phyloP scores from a whole-genome alignment of 2,888 invertebrate genomes.

The Caradrina clavipalpis region DNA sequence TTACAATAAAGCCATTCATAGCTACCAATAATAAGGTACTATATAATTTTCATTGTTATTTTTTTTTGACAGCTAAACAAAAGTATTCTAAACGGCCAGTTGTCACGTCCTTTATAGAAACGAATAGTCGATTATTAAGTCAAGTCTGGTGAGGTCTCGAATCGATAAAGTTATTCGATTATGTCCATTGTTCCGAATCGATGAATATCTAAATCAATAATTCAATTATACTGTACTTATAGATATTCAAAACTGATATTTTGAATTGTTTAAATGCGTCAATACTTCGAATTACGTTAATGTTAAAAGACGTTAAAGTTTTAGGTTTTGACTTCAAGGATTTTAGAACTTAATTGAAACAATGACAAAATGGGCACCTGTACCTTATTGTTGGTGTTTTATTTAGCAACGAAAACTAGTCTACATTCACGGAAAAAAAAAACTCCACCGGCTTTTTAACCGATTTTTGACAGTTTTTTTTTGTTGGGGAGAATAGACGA shows the following conservation, averaged over 20 bases:
- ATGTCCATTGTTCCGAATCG: slow-evolving; percentile 65
- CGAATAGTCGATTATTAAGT: slow-evolving; percentile 63
- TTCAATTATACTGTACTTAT: slow-evolving; percentile 63
- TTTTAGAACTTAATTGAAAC: slow-evolving; percentile 15
- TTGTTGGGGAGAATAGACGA: no score
- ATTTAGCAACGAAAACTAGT: neutral
- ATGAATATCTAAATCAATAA: slow-evolving; percentile 67
- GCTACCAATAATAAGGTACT: slow-evolving; percentile 25
- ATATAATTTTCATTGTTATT: slow-evolving; percentile 42
- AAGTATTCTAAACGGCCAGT: slow-evolving; percentile 54
- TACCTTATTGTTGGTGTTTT: neutral
- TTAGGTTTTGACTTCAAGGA: slow-evolving; percentile 32
- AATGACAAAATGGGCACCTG: neutral
- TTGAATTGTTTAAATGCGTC: slow-evolving; percentile 55
- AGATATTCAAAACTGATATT: slow-evolving; percentile 64
- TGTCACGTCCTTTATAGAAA: slow-evolving; percentile 56
- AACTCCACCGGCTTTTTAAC: no score
- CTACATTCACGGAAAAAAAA: neutral
- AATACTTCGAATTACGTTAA: slow-evolving; percentile 36
- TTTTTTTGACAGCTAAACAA: slow-evolving; percentile 41
- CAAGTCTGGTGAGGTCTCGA: slow-evolving; percentile 56
- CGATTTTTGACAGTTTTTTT: no score
- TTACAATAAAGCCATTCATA: slow-evolving; percentile 43
- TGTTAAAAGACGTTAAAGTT: slow-evolving; percentile 8
- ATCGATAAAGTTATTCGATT: slow-evolving; percentile 67